phyloP scores from a whole-genome alignment of 1,140 invertebrate genomes.

The Diabrotica undecimpunctata region DNA sequence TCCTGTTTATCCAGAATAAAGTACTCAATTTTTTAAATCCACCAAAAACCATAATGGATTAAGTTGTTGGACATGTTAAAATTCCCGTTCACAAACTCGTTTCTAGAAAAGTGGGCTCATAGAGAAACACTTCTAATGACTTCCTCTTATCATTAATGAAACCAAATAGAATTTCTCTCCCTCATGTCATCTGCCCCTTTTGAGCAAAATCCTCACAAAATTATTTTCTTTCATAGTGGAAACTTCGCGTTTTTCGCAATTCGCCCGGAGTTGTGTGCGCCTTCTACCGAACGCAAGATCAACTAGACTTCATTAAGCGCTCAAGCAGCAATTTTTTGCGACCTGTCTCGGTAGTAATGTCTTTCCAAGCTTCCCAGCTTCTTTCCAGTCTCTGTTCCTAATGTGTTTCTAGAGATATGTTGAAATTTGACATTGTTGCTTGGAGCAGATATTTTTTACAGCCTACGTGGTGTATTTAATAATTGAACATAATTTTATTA shows the following conservation, averaged over 20 bases:
- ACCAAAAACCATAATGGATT: no score
- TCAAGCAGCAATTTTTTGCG: neutral
- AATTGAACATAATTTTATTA: no score
- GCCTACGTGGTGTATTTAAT: no score
- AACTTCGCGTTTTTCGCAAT: neutral
- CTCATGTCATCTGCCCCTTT: neutral
- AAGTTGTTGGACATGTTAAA: no score
- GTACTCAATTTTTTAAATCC: no score
- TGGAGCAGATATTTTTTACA: no score
- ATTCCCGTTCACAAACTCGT: no score
- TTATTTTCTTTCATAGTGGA: constrained; percentile 1
- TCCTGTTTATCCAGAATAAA: no score
- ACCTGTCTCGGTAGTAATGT: neutral
- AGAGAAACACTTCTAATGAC: constrained; percentile 1
- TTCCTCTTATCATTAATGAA: constrained; percentile 2
- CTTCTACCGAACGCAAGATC: neutral
- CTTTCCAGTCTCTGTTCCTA: neutral
- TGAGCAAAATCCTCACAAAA: neutral
- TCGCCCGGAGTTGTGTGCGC: neutral
- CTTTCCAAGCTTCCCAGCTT: neutral
- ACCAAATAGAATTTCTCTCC: neutral
- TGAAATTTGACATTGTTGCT: neutral
- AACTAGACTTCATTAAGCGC: constrained; percentile 1
- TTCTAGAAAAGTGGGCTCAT: neutral
- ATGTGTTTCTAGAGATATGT: neutral